Percentiles rank a stretch among this genome's conserved stretches.
Conservation (phyloP, 2,888 invertebrate species). For the Strigamia crassipes region DNA sequence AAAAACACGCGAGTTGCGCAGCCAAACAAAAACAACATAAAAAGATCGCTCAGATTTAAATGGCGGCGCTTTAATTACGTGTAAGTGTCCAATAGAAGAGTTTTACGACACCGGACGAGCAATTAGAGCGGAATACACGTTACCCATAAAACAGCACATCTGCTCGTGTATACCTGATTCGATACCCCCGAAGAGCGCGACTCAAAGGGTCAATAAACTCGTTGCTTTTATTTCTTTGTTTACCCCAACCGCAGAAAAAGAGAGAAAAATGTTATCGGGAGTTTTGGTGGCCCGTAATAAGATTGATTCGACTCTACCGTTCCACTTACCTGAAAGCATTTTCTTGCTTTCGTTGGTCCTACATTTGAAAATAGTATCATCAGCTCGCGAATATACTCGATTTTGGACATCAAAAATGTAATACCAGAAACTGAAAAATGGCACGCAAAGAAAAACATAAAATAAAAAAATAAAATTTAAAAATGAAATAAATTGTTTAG, state of each 20-base stretch:
- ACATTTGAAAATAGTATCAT: not conserved
- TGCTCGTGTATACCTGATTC: constrained; percentile 4
- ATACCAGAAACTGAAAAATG: not conserved
- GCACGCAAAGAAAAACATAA: too few relatives aligned
- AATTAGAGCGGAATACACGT: not conserved
- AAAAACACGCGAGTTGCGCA: too few relatives aligned
- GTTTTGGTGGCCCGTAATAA: not conserved
- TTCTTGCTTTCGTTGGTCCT: not conserved
- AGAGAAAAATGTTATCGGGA: not conserved
- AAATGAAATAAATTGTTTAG: too few relatives aligned
- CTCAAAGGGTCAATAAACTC: not conserved
- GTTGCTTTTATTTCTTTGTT: not conserved
- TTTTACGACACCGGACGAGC: not conserved
- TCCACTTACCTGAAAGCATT: constrained; percentile 18
- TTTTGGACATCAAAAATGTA: not conserved
- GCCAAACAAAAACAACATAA: too few relatives aligned
- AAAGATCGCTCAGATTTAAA: not conserved
- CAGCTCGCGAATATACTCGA: not conserved
- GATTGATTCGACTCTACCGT: not conserved
- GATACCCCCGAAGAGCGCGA: not conserved
- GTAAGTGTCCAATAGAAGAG: not conserved
- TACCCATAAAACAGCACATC: not conserved
- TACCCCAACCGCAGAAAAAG: not conserved
- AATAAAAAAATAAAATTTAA: not conserved
- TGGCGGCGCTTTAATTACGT: not conserved